A percentile compares a stretch with the other conserved stretches of the same genome.
phyloP scores from a whole-genome alignment of 2,797 vertebrate species.

The Pantherophis vulpinus region DNA sequence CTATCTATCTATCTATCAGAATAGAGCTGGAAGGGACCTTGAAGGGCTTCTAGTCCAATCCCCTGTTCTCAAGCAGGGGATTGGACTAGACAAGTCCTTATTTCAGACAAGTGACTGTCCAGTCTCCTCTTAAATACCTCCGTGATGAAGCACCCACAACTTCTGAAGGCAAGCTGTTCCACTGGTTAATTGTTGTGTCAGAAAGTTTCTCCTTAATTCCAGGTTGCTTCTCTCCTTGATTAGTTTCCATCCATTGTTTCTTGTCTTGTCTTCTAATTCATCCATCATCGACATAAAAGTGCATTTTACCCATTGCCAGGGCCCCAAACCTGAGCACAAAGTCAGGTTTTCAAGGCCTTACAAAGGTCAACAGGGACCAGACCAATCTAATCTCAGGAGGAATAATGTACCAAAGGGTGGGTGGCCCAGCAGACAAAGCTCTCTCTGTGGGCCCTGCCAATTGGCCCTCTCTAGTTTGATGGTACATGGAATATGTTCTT shows the following conservation, averaged over 20 bases:
- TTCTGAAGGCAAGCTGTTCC: background rate
- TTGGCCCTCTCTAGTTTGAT: too few species aligned
- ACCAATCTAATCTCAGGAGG: background rate
- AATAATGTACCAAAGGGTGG: too few species aligned
- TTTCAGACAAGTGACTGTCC: background rate
- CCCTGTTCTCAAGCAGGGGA: background rate
- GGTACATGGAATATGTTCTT: background rate
- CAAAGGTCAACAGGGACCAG: background rate
- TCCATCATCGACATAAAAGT: background rate
- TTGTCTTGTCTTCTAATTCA: background rate
- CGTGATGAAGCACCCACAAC: background rate
- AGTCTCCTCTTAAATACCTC: too few species aligned
- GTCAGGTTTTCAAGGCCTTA: background rate
- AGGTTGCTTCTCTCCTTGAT: background rate
- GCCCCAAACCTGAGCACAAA: background rate
- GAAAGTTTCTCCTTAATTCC: background rate
- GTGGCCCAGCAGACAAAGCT: background rate
- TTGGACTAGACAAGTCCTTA: too few species aligned
- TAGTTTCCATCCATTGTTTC: background rate
- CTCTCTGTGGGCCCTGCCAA: background rate
- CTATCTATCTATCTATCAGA: background rate
- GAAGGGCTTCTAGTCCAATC: background rate
- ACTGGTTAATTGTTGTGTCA: background rate
- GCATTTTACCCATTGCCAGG: background rate
- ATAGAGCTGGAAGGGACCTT: background rate